Evolutionary conservation across 2,113 vertebrate species (phyloP).

Genomic region (Ictalurus furcatus): DNA sequence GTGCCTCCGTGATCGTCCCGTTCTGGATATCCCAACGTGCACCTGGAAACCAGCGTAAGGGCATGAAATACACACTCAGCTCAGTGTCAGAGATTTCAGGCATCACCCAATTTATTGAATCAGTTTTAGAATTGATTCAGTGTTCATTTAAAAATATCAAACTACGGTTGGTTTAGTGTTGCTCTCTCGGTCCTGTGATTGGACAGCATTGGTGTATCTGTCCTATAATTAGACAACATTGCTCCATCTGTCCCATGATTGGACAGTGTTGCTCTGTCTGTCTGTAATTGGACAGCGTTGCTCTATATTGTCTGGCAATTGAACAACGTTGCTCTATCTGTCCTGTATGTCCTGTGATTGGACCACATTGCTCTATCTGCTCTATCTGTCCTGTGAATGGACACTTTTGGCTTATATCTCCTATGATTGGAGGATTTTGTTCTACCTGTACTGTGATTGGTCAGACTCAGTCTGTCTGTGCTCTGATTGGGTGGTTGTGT

Average conservation of each 20-base stretch:
- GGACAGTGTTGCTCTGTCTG: background rate
- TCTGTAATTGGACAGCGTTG: background rate
- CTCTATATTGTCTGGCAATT: background rate
- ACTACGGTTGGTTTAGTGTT: background rate
- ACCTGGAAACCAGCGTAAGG: constrained; percentile 58
- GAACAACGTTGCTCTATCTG: background rate
- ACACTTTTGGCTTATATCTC: background rate
- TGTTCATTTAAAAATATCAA: background rate
- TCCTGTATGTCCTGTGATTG: background rate
- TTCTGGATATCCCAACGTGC: constrained; percentile 75
- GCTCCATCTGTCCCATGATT: background rate
- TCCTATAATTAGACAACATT: background rate
- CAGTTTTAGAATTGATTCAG: background rate
- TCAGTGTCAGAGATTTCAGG: background rate
- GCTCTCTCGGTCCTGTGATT: background rate
- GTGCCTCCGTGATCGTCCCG: constrained; percentile 69
- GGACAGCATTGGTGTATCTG: background rate
- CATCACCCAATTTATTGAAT: background rate
- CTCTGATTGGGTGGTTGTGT: background rate
- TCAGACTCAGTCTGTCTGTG: background rate
- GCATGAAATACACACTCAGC: background rate
- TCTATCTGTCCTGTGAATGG: background rate
- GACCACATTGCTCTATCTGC: no score
- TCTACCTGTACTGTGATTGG: no score
- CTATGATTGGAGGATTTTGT: background rate